Evolutionary conservation across 2,888 invertebrate genomes (phyloP).

Genomic region (Myathropa florea): DNA sequence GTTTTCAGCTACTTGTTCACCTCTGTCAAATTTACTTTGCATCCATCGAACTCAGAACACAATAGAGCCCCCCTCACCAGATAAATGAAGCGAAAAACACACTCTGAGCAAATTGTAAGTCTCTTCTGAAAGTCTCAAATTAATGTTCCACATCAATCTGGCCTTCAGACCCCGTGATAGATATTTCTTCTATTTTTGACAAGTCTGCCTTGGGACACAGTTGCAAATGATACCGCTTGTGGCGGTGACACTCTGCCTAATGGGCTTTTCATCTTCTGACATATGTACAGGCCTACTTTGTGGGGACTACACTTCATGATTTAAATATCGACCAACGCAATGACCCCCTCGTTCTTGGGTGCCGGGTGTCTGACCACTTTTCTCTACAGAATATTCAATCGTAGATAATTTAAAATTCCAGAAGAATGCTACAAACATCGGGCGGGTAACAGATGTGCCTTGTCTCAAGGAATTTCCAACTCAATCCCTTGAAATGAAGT

Average conservation of each 20-base stretch:
- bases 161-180: neutral
- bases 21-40: no score
- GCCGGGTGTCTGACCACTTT: neutral
- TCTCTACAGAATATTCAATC: slow-evolving; percentile 24
- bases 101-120: neutral
- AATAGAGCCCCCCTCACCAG: neutral
- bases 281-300: slow-evolving; percentile 29
- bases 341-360: neutral
- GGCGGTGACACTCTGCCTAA: slow-evolving; percentile 25
- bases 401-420: slow-evolving; percentile 58
- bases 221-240: slow-evolving; percentile 10
- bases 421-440: slow-evolving; percentile 47
- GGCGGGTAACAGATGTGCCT: slow-evolving; percentile 57
- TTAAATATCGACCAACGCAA: slow-evolving; percentile 42
- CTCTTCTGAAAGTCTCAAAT: neutral
- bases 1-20: neutral
- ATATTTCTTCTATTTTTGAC: slow-evolving; percentile 12
- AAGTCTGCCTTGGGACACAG: slow-evolving; percentile 11
- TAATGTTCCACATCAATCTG: neutral
- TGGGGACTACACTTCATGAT: slow-evolving; percentile 12
- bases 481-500: slow-evolving; percentile 29
- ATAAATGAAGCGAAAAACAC: neutral
- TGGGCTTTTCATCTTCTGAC: slow-evolving; percentile 44
- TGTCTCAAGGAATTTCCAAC: slow-evolving; percentile 58
- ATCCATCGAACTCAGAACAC: neutral